Evolutionary conservation across 2,888 invertebrate species (phyloP).

Genomic region (Microplitis manilae): DNA sequence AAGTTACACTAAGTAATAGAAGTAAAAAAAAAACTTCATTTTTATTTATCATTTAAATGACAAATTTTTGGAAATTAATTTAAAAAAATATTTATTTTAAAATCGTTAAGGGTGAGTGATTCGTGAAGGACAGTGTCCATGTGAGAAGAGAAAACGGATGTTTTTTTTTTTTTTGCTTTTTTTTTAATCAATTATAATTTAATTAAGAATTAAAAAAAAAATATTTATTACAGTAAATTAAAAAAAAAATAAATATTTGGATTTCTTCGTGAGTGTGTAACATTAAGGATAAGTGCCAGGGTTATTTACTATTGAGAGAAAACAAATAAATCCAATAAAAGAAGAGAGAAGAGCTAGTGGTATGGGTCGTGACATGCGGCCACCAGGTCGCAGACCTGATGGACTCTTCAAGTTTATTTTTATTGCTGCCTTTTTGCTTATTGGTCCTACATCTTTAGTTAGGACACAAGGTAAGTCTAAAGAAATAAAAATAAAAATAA

Average conservation of each 20-base stretch:
- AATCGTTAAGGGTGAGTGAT: constrained; percentile 12
- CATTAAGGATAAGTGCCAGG: constrained; percentile 26
- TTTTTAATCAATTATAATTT: background rate
- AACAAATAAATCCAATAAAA: constrained; percentile 16
- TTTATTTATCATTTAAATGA: constrained; percentile 20
- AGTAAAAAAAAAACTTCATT: constrained; percentile 3
- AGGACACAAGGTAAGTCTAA: constrained; percentile 48
- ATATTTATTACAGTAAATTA: background rate
- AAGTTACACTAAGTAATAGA: constrained; percentile 30
- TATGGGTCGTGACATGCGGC: constrained; percentile 53
- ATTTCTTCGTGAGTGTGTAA: constrained; percentile 18
- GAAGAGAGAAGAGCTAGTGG: constrained; percentile 43
- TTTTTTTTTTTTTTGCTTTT: constrained; percentile 16
- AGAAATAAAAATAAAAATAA: constrained; percentile 18
- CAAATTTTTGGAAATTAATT: background rate
- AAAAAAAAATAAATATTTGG: background rate
- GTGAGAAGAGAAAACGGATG: constrained; percentile 12
- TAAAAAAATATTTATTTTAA: background rate
- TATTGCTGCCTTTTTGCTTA: constrained; percentile 46
- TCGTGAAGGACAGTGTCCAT: constrained; percentile 26
- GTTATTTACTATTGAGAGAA: background rate
- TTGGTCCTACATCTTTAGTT: constrained; percentile 42
- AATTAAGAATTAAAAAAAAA: background rate
- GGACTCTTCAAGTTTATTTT: constrained; percentile 45
- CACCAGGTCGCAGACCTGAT: constrained; percentile 53